phyloP scores from a whole-genome alignment of 1,140 invertebrate species.

The Leptopilina boulardi region DNA sequence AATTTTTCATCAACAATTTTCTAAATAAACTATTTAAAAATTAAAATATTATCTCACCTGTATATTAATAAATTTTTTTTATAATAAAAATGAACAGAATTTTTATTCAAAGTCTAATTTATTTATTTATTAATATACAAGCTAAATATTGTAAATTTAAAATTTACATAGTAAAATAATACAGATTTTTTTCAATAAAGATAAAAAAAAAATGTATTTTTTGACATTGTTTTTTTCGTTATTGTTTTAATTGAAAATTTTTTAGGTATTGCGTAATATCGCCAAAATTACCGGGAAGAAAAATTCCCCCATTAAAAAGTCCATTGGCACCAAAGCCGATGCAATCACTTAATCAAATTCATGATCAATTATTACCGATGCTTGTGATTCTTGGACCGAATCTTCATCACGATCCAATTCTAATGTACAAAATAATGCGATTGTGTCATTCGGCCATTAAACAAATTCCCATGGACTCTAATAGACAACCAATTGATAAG shows the following conservation, averaged over 20 bases:
- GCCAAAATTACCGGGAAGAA: conserved; percentile 80
- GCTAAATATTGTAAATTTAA: too few relatives aligned
- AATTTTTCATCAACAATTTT: neutral
- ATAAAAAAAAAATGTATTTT: neutral
- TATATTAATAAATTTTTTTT: too few relatives aligned
- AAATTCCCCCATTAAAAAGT: conserved; percentile 78
- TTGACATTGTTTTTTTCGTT: neutral
- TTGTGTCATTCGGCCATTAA: conserved; percentile 77
- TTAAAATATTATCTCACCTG: too few relatives aligned
- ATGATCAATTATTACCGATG: conserved; percentile 90
- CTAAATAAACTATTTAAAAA: too few relatives aligned
- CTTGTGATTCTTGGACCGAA: conserved; percentile 91
- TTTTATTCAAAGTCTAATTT: too few relatives aligned
- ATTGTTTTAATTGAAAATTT: conserved; percentile 39
- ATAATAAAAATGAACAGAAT: too few relatives aligned
- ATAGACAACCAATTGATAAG: conserved; percentile 69
- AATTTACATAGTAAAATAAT: too few relatives aligned
- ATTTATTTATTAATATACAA: too few relatives aligned
- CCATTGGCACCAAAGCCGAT: conserved; percentile 79
- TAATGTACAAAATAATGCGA: conserved; percentile 91
- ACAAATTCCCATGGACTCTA: conserved; percentile 67
- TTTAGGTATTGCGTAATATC: conserved; percentile 84
- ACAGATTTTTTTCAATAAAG: too few relatives aligned
- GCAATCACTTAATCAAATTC: conserved; percentile 83
- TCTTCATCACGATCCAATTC: conserved; percentile 89